These are phyloP conservation scores for Brachypteracias leptosomus DNA, from an alignment of 2,113 vertebrate species.

Conservation along the genomic window DNA sequence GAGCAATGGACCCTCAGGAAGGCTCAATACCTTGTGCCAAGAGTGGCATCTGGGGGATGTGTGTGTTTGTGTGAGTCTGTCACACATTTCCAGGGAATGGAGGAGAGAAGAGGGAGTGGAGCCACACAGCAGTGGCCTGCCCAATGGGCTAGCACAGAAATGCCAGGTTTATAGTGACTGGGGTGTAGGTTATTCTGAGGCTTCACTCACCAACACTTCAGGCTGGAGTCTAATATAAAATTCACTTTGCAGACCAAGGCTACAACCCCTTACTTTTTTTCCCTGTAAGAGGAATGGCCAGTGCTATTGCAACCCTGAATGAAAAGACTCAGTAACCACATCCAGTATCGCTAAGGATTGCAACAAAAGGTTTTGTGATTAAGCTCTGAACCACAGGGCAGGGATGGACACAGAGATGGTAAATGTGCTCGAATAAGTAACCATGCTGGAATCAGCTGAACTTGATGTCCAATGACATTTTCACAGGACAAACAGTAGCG, in stretches of 20 bases:
- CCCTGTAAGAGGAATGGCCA: not conserved
- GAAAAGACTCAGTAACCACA: not conserved
- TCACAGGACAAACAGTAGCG: not conserved
- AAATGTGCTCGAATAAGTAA: not conserved
- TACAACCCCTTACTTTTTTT: not conserved
- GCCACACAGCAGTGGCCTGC: accelerated
- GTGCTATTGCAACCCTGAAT: not conserved
- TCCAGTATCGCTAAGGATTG: not conserved
- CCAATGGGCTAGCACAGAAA: accelerated
- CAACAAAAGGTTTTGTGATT: not conserved
- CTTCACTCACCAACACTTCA: not conserved
- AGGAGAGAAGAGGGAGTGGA: not conserved
- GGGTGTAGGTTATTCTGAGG: not conserved
- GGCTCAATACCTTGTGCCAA: not conserved
- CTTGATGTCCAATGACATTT: not conserved
- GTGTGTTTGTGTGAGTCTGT: not conserved
- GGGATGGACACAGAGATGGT: not conserved
- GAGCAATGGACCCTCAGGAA: accelerated
- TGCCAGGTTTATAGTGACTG: not conserved
- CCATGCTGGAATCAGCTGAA: accelerated
- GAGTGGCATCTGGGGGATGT: too few relatives aligned
- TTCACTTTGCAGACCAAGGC: not conserved
- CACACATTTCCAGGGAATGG: accelerated
- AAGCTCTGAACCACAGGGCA: not conserved
- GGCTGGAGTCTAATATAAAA: not conserved